phyloP scores from a whole-genome alignment of 1,140 invertebrate species.

The Galleria mellonella region DNA sequence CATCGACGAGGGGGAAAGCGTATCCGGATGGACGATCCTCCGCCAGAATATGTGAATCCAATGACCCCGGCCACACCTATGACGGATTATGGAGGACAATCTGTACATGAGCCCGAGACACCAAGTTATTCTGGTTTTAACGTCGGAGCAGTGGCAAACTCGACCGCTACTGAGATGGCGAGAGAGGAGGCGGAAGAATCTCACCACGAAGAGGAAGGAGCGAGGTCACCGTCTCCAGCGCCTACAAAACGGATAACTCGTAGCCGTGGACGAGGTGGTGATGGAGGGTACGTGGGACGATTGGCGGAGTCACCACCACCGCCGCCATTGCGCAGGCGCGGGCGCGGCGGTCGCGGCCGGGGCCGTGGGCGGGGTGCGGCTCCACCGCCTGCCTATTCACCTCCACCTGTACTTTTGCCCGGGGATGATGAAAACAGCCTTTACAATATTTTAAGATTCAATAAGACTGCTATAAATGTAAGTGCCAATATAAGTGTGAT shows the following conservation, averaged over 20 bases:
- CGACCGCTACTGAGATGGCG: slow-evolving; percentile 32
- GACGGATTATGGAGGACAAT: slow-evolving; percentile 66
- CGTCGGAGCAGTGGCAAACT: slow-evolving; percentile 39
- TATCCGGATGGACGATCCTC: slow-evolving; percentile 93
- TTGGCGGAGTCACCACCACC: slow-evolving; percentile 54
- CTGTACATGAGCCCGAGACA: slow-evolving; percentile 61
- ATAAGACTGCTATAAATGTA: slow-evolving; percentile 85
- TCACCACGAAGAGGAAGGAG: slow-evolving; percentile 40
- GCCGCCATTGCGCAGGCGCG: slow-evolving; percentile 39
- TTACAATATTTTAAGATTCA: slow-evolving; percentile 87
- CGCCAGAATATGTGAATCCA: slow-evolving; percentile 88
- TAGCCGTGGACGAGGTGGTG: slow-evolving; percentile 55
- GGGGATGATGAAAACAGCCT: slow-evolving; percentile 85
- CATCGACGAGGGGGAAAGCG: slow-evolving; percentile 89
- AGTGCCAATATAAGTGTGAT: slow-evolving; percentile 21
- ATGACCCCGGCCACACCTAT: slow-evolving; percentile 81
- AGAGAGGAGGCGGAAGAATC: slow-evolving; percentile 44
- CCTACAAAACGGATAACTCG: slow-evolving; percentile 66
- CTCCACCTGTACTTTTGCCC: slow-evolving; percentile 46
- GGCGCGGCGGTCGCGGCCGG: slow-evolving; percentile 43
- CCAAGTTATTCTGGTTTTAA: slow-evolving; percentile 57
- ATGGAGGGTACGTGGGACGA: slow-evolving; percentile 53
- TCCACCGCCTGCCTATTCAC: slow-evolving; percentile 47
- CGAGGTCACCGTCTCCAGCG: slow-evolving; percentile 54
- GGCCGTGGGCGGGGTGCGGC: slow-evolving; percentile 47